Evolutionary conservation across 2,113 vertebrate genomes (phyloP).

Genomic region (Microcebus ravelobensis): DNA sequence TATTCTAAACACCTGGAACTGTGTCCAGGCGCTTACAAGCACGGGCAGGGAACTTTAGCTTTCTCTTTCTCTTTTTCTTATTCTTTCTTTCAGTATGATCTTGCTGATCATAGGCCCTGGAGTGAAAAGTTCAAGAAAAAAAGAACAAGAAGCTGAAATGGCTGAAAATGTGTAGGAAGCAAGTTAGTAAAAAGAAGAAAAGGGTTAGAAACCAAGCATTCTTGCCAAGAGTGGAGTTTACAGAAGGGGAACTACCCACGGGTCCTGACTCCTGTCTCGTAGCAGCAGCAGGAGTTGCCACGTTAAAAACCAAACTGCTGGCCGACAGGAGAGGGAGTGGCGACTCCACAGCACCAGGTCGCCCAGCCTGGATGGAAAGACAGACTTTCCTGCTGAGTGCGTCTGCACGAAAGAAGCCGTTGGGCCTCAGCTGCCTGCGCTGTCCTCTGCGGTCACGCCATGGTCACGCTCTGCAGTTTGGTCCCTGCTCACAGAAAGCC

Average conservation of each 20-base stretch:
- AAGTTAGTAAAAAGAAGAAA: constrained; percentile 7
- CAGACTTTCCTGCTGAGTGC: neutral
- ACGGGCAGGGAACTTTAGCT: neutral
- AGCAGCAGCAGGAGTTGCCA: neutral
- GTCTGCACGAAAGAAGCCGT: neutral
- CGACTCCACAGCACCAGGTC: neutral
- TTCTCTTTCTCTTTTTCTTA: neutral
- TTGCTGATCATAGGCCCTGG: neutral
- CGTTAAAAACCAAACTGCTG: constrained; percentile 15
- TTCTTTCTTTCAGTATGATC: constrained; percentile 1
- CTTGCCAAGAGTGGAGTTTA: neutral
- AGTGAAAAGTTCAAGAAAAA: constrained; percentile 25
- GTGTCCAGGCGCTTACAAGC: neutral
- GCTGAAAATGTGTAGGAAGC: neutral
- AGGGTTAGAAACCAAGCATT: neutral
- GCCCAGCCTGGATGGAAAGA: neutral
- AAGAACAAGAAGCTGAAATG: constrained; percentile 20
- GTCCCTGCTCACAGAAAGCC: neutral
- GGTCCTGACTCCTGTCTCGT: neutral
- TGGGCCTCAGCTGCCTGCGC: neutral
- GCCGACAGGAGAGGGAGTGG: neutral
- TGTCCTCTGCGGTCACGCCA: neutral
- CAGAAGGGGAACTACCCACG: constrained; percentile 1
- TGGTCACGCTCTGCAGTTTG: neutral
- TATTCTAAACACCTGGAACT: neutral